Percentiles rank a stretch among this genome's conserved stretches.
Conservation (phyloP, 2,888 invertebrate genomes). For the Eristalinus aeneus region DNA sequence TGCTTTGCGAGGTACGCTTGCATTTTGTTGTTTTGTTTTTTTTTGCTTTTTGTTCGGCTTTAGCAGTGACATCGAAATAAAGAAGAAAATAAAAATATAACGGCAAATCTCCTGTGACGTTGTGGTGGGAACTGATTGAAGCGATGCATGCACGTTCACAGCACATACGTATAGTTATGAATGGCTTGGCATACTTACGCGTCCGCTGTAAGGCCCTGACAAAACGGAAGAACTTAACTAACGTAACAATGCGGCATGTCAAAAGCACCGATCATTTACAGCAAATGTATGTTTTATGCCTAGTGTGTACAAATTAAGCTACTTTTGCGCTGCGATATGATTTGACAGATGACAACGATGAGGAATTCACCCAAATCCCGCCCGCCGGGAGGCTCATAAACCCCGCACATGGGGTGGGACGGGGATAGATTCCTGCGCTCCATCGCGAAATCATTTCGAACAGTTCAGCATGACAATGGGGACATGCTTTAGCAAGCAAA, state of each 20-base stretch:
- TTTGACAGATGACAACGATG: not conserved
- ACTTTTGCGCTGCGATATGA: not conserved
- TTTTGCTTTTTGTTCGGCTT: not conserved
- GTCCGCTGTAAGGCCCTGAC: not conserved
- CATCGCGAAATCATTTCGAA: slow-evolving; percentile 10
- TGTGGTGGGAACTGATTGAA: slow-evolving; percentile 25
- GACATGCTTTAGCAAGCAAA: slow-evolving; percentile 26
- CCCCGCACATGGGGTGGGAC: not conserved
- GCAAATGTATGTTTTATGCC: slow-evolving; percentile 9
- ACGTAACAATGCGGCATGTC: slow-evolving; percentile 23
- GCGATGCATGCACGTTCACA: slow-evolving; percentile 43
- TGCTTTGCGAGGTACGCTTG: slow-evolving; percentile 32
- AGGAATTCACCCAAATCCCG: not conserved
- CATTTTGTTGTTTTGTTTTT: not conserved
- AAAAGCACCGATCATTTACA: slow-evolving; percentile 36
- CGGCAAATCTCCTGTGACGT: slow-evolving; percentile 2
- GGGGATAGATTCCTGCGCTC: not conserved
- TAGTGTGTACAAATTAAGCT: not conserved
- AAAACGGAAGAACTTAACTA: not conserved
- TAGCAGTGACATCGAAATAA: slow-evolving; percentile 27
- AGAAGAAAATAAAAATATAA: slow-evolving; percentile 4
- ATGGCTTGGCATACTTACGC: slow-evolving; percentile 18
- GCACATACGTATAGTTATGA: slow-evolving; percentile 8
- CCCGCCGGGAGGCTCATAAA: not conserved
- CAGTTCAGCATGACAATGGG: slow-evolving; percentile 5